Conservation (phyloP, 2,113 vertebrate genomes). For the Etheostoma spectabile region DNA sequence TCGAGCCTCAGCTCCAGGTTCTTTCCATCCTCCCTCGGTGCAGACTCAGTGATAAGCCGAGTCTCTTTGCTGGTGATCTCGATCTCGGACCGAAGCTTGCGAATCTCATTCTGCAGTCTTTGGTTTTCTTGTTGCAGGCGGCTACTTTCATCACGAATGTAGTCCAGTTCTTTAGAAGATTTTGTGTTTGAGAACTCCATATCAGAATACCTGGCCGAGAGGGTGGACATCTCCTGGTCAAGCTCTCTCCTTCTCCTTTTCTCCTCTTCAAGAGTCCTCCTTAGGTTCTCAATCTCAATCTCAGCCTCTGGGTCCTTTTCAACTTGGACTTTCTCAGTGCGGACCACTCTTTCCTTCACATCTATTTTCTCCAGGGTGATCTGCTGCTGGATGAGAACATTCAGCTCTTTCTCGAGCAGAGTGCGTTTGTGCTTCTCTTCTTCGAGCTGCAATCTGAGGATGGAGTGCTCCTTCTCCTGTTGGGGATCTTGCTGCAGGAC, state of each 20-base stretch:
- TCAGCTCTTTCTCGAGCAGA: slow-evolving; percentile 90
- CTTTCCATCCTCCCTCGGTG: slow-evolving; percentile 81
- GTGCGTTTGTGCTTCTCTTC: slow-evolving; percentile 91
- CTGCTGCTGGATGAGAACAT: slow-evolving; percentile 88
- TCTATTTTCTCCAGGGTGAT: slow-evolving; percentile 89
- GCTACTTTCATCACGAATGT: slow-evolving; percentile 93
- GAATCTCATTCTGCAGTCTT: slow-evolving; percentile 90
- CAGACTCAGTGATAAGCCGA: slow-evolving; percentile 84
- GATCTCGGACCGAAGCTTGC: slow-evolving; percentile 92
- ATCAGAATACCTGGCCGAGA: slow-evolving; percentile 88
- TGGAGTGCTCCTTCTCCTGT: slow-evolving; percentile 94
- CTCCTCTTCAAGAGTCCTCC: slow-evolving; percentile 90
- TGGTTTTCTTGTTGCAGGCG: slow-evolving; percentile 94
- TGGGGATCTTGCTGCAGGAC: slow-evolving; percentile 96
- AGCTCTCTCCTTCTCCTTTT: slow-evolving; percentile 87
- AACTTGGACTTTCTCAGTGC: slow-evolving; percentile 94
- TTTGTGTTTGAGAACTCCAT: slow-evolving; percentile 96
- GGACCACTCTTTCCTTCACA: slow-evolving; percentile 94
- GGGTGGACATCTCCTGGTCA: slow-evolving; percentile 85
- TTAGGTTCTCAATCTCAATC: slow-evolving; percentile 91
- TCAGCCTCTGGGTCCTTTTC: slow-evolving; percentile 92
- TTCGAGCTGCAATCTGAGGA: slow-evolving; percentile 91
- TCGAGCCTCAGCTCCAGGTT: slow-evolving; percentile 89
- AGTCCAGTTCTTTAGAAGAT: slow-evolving; percentile 92
- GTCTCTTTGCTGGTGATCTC: slow-evolving; percentile 92